Evolutionary conservation across 2,797 vertebrate genomes (phyloP).

Genomic region (Glyptemys insculpta): DNA sequence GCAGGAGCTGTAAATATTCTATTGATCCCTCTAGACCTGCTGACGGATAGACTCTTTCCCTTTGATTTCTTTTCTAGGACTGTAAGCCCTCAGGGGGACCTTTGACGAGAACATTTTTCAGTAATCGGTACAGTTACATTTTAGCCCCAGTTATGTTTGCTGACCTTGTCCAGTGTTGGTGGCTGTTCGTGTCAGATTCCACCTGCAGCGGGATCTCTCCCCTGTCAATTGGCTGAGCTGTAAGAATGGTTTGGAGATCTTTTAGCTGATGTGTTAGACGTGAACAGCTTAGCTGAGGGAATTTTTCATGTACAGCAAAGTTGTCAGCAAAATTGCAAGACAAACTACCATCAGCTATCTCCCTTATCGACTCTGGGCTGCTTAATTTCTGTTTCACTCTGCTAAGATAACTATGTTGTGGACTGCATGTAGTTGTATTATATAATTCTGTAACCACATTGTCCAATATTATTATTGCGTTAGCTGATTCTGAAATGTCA

Average conservation of each 20-base stretch:
- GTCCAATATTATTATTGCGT: neutral
- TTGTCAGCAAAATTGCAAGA: neutral
- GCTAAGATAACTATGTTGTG: neutral
- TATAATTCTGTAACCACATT: neutral
- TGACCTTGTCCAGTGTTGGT: neutral
- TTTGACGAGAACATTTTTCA: neutral
- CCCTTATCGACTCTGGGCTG: neutral
- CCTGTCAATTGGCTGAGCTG: neutral
- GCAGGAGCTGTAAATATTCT: neutral
- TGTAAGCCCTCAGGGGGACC: neutral
- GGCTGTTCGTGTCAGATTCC: neutral
- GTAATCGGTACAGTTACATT: neutral
- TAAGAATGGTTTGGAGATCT: neutral
- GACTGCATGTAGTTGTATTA: neutral
- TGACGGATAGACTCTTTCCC: neutral
- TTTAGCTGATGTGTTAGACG: neutral
- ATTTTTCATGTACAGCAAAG: neutral
- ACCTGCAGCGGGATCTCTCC: neutral
- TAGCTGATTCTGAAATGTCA: neutral
- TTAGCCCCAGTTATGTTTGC: neutral
- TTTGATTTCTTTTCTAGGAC: neutral
- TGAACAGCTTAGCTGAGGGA: neutral
- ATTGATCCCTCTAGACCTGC: neutral
- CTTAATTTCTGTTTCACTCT: neutral
- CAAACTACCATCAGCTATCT: neutral